A percentile compares a stretch with the other conserved stretches of the same genome.
Conservation (phyloP, 2,888 invertebrate genomes). For the Heliconius erato region DNA sequence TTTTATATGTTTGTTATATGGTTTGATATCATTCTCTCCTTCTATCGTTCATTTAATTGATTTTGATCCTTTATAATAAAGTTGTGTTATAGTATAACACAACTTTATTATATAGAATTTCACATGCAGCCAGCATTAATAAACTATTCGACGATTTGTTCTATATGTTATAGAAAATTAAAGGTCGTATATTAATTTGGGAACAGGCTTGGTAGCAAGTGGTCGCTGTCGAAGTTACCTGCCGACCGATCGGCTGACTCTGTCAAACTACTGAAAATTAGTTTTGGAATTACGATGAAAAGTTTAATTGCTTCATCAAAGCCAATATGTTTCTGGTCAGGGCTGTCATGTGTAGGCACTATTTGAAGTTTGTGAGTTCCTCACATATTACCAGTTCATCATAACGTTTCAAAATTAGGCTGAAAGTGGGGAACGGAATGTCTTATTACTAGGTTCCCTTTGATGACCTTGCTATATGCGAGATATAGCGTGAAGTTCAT, state of each 20-base stretch:
- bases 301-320: constrained; percentile 84
- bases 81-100: neutral
- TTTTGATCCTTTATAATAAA: neutral
- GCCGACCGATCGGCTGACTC: constrained; percentile 75
- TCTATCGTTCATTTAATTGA: neutral
- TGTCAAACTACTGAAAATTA: constrained; percentile 83
- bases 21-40: neutral
- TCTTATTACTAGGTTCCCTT: too few species aligned
- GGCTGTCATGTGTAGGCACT: neutral
- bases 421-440: too few species aligned
- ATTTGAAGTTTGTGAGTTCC: neutral
- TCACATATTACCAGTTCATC: neutral
- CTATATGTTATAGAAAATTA: constrained; percentile 59
- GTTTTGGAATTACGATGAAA: constrained; percentile 81
- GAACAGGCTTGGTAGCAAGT: constrained; percentile 65
- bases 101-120: neutral
- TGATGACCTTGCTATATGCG: too few species aligned
- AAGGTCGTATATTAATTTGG: constrained; percentile 70
- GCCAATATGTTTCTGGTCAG: constrained; percentile 69
- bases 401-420: too few species aligned
- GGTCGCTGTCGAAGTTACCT: constrained; percentile 71
- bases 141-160: constrained; percentile 19
- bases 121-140: neutral
- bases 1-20: neutral
- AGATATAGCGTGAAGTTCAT: too few species aligned